These are phyloP conservation scores for Thyatira batis DNA, from an alignment of 2,888 invertebrate genomes.

Conservation along the genomic window DNA sequence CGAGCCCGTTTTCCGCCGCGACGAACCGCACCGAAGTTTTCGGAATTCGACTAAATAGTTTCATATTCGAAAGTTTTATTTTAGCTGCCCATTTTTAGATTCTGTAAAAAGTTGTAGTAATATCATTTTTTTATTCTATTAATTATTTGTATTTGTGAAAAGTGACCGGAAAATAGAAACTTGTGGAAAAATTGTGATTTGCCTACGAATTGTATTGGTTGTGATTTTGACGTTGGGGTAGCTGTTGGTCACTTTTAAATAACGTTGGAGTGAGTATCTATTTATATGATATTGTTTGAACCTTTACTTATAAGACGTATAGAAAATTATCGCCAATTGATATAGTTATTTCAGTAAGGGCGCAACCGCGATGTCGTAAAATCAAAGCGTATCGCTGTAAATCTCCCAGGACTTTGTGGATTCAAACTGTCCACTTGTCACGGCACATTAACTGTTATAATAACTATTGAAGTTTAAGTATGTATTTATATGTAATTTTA, in stretches of 20 bases:
- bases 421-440: constrained; percentile 73
- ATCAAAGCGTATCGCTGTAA: constrained; percentile 75
- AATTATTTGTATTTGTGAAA: constrained; percentile 34
- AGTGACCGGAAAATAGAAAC: constrained; percentile 47
- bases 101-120: constrained; percentile 10
- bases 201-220: constrained; percentile 47
- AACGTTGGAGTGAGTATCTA: constrained; percentile 65
- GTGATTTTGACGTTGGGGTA: constrained; percentile 48
- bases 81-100: constrained; percentile 7
- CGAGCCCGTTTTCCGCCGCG: constrained; percentile 76
- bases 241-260: constrained; percentile 46
- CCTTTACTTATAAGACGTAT: constrained; percentile 9
- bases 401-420: constrained; percentile 67
- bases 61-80: constrained; percentile 42
- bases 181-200: constrained; percentile 77
- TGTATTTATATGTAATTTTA: constrained; percentile 51
- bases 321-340: constrained; percentile 55
- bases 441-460: constrained; percentile 69
- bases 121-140: constrained; percentile 18
- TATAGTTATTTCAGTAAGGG: constrained; percentile 48
- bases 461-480: constrained; percentile 60
- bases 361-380: constrained; percentile 52
- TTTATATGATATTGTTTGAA: constrained; percentile 20
- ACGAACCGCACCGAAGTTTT: constrained; percentile 64
- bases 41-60: constrained; percentile 58